Percentiles rank a stretch among this genome's conserved stretches.
phyloP scores from a whole-genome alignment of 2,888 invertebrate genomes.

The Neoscelio sp. region DNA sequence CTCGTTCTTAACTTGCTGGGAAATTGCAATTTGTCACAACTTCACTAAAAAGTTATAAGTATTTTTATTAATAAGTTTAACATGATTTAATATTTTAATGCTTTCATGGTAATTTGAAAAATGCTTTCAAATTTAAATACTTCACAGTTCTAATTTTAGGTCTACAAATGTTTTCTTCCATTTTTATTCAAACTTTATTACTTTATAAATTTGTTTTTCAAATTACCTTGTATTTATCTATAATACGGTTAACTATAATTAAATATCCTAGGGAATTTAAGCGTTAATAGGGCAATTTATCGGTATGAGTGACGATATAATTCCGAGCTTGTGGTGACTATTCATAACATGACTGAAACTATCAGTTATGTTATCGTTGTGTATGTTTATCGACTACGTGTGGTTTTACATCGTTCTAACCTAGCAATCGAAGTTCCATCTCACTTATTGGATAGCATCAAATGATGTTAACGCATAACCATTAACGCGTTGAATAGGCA shows the following conservation, averaged over 20 bases:
- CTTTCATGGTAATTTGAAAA: no score
- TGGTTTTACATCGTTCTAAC: constrained; percentile 61
- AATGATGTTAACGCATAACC: constrained; percentile 44
- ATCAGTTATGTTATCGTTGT: constrained; percentile 73
- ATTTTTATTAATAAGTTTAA: no score
- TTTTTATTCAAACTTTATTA: no score
- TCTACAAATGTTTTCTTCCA: no score
- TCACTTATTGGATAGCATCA: constrained; percentile 48
- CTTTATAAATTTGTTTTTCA: no score
- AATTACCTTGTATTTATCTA: background rate
- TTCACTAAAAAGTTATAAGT: no score
- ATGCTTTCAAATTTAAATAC: constrained; percentile 14
- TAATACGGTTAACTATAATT: constrained; percentile 8
- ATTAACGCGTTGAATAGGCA: constrained; percentile 57
- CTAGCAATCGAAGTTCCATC: constrained; percentile 50
- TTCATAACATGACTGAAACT: constrained; percentile 74
- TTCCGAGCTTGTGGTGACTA: constrained; percentile 51
- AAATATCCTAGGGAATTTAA: constrained; percentile 10
- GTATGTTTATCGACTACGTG: constrained; percentile 61
- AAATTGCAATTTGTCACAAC: no score
- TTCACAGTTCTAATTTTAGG: no score
- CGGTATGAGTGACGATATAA: constrained; percentile 47
- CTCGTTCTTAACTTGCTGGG: no score
- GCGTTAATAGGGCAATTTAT: constrained; percentile 37
- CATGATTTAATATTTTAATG: no score